Conservation (phyloP, 1,140 invertebrate species). For the Caerostris darwini region DNA sequence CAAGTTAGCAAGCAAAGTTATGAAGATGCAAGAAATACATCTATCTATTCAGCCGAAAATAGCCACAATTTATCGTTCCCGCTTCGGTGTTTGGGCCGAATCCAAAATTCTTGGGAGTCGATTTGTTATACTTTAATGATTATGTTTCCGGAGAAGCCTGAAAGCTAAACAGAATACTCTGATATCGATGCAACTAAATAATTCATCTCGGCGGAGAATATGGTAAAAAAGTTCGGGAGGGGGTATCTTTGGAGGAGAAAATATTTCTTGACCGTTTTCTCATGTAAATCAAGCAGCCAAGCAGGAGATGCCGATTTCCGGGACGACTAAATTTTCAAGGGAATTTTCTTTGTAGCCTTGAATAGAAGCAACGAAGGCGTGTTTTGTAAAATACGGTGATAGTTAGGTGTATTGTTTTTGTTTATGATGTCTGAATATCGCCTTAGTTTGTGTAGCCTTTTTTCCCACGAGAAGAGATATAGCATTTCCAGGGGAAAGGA, state of each 20-base stretch:
- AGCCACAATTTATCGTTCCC: constrained; percentile 47
- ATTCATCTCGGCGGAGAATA: constrained; percentile 11
- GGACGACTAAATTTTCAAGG: not conserved
- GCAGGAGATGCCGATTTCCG: not conserved
- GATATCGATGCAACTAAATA: constrained; percentile 36
- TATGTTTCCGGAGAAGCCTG: constrained; percentile 22
- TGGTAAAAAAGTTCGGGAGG: not conserved
- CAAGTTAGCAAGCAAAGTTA: not conserved
- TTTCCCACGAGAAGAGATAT: too few relatives aligned
- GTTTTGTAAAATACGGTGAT: too few relatives aligned
- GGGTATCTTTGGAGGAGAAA: not conserved
- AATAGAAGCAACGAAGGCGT: not conserved
- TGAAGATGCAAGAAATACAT: constrained; percentile 10
- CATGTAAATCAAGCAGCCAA: not conserved
- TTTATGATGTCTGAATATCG: too few relatives aligned
- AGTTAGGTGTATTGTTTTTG: too few relatives aligned
- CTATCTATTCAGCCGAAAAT: constrained; percentile 23
- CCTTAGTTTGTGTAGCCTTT: too few relatives aligned
- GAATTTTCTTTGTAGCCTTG: not conserved
- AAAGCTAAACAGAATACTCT: constrained; percentile 15
- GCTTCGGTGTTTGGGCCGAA: constrained; percentile 40
- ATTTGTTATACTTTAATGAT: constrained; percentile 66
- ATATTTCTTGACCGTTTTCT: not conserved
- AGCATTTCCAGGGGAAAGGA: too few relatives aligned
- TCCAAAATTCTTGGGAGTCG: constrained; percentile 51